Percentiles rank a stretch among this genome's conserved stretches.
Evolutionary conservation across 2,888 invertebrate genomes (phyloP).

Genomic region (Agrochola circellaris): DNA sequence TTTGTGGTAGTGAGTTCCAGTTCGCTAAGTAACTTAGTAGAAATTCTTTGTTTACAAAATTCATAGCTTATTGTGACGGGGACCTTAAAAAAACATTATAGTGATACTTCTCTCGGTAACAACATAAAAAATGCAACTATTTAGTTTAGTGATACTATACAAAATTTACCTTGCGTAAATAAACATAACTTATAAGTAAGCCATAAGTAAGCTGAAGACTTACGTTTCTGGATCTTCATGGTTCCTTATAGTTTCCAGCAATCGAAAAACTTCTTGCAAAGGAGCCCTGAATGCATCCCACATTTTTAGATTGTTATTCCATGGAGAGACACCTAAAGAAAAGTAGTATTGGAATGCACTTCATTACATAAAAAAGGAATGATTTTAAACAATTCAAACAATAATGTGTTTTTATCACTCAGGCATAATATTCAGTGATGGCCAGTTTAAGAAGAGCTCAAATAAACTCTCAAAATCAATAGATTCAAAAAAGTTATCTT

Average conservation of each 20-base stretch:
- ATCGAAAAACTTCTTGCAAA: slow-evolving; percentile 96
- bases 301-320: slow-evolving; percentile 95
- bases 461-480: not conserved
- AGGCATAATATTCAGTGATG: not conserved
- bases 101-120: not conserved
- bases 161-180: not conserved
- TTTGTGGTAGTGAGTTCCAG: too few relatives aligned
- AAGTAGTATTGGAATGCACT: not conserved
- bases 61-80: too few relatives aligned
- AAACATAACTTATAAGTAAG: not conserved
- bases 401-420: not conserved
- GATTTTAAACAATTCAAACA: not conserved
- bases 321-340: slow-evolving; percentile 94
- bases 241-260: slow-evolving; percentile 96
- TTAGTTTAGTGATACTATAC: not conserved
- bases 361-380: not conserved
- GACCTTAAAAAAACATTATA: not conserved
- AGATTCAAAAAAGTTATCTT: slow-evolving; percentile 9
- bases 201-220: slow-evolving; percentile 67
- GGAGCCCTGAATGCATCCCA: slow-evolving; percentile 98
- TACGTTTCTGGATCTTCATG: slow-evolving; percentile 94
- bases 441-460: not conserved
- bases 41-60: too few relatives aligned
- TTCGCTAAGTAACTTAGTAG: too few relatives aligned
- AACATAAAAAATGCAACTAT: not conserved